A percentile compares a stretch with the other conserved stretches of the same genome.
These are phyloP conservation scores for Polypterus senegalus DNA, from an alignment of 2,113 vertebrate species.

Conservation along the genomic window DNA sequence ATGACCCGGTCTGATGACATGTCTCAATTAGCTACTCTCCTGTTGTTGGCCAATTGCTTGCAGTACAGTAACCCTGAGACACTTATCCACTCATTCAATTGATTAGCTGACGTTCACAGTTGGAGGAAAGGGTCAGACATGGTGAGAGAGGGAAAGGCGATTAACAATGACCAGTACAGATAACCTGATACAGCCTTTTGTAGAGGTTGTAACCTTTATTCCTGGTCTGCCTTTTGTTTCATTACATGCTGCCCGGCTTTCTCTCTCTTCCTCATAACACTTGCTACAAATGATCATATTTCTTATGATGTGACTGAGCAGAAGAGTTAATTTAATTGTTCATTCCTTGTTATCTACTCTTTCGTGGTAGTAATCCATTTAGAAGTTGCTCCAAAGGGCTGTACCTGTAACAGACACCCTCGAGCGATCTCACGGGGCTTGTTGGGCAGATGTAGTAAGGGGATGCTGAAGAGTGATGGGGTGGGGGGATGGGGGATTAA, in stretches of 20 bases:
- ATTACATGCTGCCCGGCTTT: conserved; percentile 17
- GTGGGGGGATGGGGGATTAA: conserved; percentile 1
- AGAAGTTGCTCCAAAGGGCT: conserved; percentile 35
- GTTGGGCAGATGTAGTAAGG: conserved; percentile 45
- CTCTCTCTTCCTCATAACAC: neutral
- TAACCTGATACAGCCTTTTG: conserved; percentile 42
- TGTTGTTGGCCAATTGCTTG: conserved; percentile 28
- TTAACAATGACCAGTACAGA: conserved; percentile 54
- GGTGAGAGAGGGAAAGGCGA: conserved; percentile 52
- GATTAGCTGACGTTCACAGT: conserved; percentile 41
- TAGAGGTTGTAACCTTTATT: conserved; percentile 40
- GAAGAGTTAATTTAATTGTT: conserved; percentile 3
- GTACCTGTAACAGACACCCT: conserved; percentile 44
- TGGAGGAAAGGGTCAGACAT: conserved; percentile 42
- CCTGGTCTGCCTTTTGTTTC: conserved; percentile 31
- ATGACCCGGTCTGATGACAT: conserved; percentile 36
- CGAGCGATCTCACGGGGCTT: conserved; percentile 49
- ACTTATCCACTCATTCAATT: conserved; percentile 45
- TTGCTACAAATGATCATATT: conserved; percentile 18
- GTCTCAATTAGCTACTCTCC: conserved; percentile 39
- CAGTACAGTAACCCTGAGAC: conserved; percentile 48
- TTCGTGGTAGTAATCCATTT: conserved; percentile 4
- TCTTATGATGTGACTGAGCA: conserved; percentile 12
- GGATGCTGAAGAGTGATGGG: conserved; percentile 17
- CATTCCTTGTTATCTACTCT: neutral